Evolutionary conservation across 2,888 invertebrate species (phyloP).

Genomic region (Morpho helenor): DNA sequence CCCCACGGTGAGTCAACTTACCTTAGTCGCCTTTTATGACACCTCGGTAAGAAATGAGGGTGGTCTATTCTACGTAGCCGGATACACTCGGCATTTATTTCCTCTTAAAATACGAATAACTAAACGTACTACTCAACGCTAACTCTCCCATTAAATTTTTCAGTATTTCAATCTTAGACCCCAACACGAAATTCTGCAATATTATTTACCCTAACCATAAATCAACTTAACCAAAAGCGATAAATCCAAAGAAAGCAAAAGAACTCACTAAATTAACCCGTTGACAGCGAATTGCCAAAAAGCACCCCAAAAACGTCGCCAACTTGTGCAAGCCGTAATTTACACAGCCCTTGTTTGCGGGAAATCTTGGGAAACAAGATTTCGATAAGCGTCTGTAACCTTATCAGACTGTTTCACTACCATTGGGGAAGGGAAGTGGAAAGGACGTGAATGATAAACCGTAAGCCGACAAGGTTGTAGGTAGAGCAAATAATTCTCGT

Average conservation of each 20-base stretch:
- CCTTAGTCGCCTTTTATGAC: too few relatives aligned
- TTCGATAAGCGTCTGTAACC: constrained; percentile 42
- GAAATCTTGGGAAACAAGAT: constrained; percentile 50
- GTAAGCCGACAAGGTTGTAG: constrained; percentile 41
- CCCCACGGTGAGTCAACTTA: too few relatives aligned
- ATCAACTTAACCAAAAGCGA: constrained; percentile 7
- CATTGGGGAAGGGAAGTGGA: constrained; percentile 12
- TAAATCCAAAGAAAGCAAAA: constrained; percentile 24
- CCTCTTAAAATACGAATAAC: too few relatives aligned
- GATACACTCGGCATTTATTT: too few relatives aligned
- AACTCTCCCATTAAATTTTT: too few relatives aligned
- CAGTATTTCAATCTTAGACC: too few relatives aligned
- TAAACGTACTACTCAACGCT: too few relatives aligned
- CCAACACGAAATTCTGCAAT: constrained; percentile 2
- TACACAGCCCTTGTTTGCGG: constrained; percentile 59
- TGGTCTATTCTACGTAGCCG: too few relatives aligned
- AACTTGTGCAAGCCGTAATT: constrained; percentile 53
- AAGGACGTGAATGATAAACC: constrained; percentile 25
- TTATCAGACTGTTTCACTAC: constrained; percentile 36
- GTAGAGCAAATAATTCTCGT: constrained; percentile 48
- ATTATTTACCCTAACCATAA: constrained; percentile 8
- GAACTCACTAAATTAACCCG: constrained; percentile 55
- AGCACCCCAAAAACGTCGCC: constrained; percentile 41
- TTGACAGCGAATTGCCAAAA: constrained; percentile 50
- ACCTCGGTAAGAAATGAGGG: too few relatives aligned